Percentiles rank a stretch among this genome's conserved stretches.
phyloP scores from a whole-genome alignment of 2,797 vertebrate genomes.

The Eulemur coronatus region DNA sequence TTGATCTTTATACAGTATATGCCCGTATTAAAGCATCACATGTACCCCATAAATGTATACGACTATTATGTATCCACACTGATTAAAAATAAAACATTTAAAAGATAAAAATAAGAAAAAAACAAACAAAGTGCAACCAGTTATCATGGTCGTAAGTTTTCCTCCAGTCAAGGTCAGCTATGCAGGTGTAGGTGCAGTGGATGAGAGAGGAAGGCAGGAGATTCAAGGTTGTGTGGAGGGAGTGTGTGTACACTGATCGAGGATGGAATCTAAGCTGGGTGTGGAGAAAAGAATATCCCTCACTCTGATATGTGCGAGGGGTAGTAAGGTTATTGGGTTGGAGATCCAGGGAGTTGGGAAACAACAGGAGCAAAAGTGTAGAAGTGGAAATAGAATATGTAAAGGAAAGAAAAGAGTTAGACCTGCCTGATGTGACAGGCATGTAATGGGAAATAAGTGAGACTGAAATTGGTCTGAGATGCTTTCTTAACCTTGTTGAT shows the following conservation, averaged over 20 bases:
- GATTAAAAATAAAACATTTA: too few species aligned
- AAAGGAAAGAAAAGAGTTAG: not conserved
- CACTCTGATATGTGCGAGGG: not conserved
- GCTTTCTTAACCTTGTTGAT: not conserved
- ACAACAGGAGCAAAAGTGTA: not conserved
- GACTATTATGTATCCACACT: too few species aligned
- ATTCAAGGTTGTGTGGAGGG: not conserved
- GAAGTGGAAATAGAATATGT: not conserved
- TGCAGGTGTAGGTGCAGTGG: not conserved
- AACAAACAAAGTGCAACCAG: not conserved
- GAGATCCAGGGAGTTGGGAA: not conserved
- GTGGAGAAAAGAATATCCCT: not conserved
- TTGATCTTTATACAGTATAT: too few species aligned
- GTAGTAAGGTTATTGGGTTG: not conserved
- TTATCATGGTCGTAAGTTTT: not conserved
- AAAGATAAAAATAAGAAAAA: too few species aligned
- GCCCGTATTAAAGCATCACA: too few species aligned
- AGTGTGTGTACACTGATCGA: not conserved
- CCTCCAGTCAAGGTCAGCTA: not conserved
- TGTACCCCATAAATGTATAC: too few species aligned
- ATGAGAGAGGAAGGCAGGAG: not conserved
- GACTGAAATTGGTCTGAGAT: not conserved
- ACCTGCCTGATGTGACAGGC: not conserved
- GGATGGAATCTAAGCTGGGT: not conserved
- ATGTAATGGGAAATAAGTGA: not conserved